A percentile compares a stretch with the other conserved stretches of the same genome.
Conservation (phyloP, 2,797 vertebrate genomes). For the Arrhamphus sclerolepis region DNA sequence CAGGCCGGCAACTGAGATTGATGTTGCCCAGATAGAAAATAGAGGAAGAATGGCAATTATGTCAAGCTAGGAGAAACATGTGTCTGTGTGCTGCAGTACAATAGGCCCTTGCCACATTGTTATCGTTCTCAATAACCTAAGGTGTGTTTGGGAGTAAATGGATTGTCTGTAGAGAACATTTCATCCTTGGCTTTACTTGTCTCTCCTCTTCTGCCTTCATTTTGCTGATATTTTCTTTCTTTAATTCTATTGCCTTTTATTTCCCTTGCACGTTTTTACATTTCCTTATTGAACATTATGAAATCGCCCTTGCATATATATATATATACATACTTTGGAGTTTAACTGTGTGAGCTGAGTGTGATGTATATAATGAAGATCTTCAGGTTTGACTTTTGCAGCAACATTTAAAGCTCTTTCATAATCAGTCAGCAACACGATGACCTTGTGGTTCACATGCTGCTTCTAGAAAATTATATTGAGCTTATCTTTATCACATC, state of each 20-base stretch:
- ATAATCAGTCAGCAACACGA: constrained; percentile 37
- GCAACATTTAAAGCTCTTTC: constrained; percentile 36
- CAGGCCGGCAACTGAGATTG: constrained; percentile 83
- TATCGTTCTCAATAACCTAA: constrained; percentile 83
- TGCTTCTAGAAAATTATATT: constrained; percentile 50
- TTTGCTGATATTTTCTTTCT: constrained; percentile 11
- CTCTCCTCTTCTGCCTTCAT: constrained; percentile 6
- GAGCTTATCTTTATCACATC: constrained; percentile 64
- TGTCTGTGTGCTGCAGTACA: constrained; percentile 77
- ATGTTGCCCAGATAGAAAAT: constrained; percentile 84
- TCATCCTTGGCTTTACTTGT: constrained; percentile 45
- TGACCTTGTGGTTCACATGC: constrained; percentile 38
- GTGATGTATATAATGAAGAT: constrained; percentile 12
- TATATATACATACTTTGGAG: constrained; percentile 9
- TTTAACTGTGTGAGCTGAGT: constrained; percentile 4
- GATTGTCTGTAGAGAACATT: constrained; percentile 74
- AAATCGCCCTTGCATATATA: too few species aligned
- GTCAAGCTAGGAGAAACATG: constrained; percentile 82
- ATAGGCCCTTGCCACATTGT: constrained; percentile 76
- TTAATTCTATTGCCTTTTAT: constrained; percentile 21
- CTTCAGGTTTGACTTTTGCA: constrained; percentile 3
- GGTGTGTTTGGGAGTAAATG: constrained; percentile 82
- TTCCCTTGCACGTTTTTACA: constrained; percentile 16
- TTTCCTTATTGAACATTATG: constrained; percentile 14
- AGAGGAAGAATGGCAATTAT: constrained; percentile 86